Percentiles rank a stretch among this genome's conserved stretches.
These are phyloP conservation scores for Chaetoderma sp. DNA, from an alignment of 2,888 invertebrate genomes.

Conservation along the genomic window DNA sequence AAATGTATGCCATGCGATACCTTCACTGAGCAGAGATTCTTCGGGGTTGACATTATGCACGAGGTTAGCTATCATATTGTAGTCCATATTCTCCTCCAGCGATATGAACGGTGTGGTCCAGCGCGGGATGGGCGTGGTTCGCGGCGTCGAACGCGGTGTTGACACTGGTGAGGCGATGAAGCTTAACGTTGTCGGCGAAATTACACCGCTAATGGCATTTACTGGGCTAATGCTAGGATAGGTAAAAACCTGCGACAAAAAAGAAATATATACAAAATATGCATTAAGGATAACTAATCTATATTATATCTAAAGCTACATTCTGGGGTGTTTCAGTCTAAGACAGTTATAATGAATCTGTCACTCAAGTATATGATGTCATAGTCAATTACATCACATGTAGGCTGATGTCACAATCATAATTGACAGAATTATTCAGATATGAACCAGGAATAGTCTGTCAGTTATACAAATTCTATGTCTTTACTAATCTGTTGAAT, in stretches of 20 bases:
- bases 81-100: conserved; percentile 87
- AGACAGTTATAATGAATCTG: too few species aligned
- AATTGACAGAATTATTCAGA: too few species aligned
- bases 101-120: conserved; percentile 91
- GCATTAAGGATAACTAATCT: not conserved
- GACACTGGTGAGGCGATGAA: conserved; percentile 81
- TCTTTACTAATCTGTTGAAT: too few species aligned
- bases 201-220: conserved; percentile 84
- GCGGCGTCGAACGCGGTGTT: conserved; percentile 80
- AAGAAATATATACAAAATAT: not conserved
- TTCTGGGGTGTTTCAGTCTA: too few species aligned
- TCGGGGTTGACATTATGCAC: conserved; percentile 73
- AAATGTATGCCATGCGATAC: too few species aligned
- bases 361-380: too few species aligned
- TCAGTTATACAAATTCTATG: too few species aligned
- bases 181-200: conserved; percentile 88
- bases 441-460: too few species aligned
- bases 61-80: conserved; percentile 84
- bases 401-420: too few species aligned
- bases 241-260: conserved; percentile 83
- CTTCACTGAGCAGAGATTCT: conserved; percentile 77
- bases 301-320: not conserved
- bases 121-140: conserved; percentile 75
- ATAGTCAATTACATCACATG: too few species aligned
- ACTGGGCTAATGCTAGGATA: conserved; percentile 89